These are phyloP conservation scores for Conus canariensis DNA, from an alignment of 2,888 invertebrate genomes.

Conservation along the genomic window DNA sequence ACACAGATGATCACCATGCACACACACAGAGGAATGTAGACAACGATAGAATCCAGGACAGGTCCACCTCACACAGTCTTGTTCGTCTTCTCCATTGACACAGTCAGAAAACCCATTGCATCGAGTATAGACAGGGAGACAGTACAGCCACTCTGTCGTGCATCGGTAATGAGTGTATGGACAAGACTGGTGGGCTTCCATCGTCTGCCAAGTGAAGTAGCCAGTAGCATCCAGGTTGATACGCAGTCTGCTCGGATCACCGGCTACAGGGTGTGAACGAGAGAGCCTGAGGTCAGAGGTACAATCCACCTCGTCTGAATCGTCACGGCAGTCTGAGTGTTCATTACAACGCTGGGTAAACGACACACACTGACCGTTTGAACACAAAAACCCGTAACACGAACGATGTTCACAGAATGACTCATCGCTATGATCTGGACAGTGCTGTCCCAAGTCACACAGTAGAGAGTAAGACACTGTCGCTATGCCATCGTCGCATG, in stretches of 20 bases:
- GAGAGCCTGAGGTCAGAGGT: neutral
- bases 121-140: neutral
- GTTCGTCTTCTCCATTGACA: neutral
- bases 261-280: no score
- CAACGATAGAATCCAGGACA: neutral
- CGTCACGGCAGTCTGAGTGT: neutral
- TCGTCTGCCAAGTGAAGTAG: neutral
- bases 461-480: neutral
- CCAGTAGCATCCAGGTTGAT: neutral
- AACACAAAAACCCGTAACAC: neutral
- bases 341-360: neutral
- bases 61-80: neutral
- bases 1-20: neutral
- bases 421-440: neutral
- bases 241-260: no score
- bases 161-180: neutral
- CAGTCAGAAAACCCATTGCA: slow-evolving; percentile 8
- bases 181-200: neutral
- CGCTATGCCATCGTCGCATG: neutral
- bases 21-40: neutral
- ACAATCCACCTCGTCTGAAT: neutral
- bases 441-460: neutral
- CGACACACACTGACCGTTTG: neutral
- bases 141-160: neutral
- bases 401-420: neutral